Conservation (phyloP, 2,797 vertebrate genomes). For the Brachyrhaphis roseni region DNA sequence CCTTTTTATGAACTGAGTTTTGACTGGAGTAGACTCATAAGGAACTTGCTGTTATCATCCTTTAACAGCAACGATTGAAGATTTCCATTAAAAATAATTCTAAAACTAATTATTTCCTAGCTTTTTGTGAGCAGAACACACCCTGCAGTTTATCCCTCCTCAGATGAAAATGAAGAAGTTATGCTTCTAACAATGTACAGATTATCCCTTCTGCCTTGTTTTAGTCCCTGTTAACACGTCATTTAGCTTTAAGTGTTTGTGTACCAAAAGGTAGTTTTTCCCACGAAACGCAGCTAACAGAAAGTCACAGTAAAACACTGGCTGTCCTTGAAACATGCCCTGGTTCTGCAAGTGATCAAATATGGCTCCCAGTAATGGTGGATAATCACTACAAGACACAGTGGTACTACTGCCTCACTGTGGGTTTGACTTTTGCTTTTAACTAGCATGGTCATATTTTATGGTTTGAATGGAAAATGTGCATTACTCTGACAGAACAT, state of each 20-base stretch:
- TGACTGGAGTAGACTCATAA: not conserved
- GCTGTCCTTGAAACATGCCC: conserved; percentile 10
- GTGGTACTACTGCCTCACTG: not conserved
- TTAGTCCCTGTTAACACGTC: conserved; percentile 4
- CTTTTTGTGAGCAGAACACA: not conserved
- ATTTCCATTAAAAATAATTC: not conserved
- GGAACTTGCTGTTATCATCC: not conserved
- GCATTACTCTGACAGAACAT: not conserved
- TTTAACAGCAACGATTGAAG: not conserved
- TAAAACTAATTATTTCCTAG: not conserved
- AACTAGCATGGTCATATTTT: not conserved
- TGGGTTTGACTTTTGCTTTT: not conserved
- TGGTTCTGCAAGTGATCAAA: conserved; percentile 58
- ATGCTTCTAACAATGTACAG: not conserved
- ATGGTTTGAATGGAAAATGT: not conserved
- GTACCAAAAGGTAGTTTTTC: conserved; percentile 22
- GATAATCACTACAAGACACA: conserved; percentile 10
- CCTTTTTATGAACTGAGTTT: not conserved
- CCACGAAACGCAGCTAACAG: conserved; percentile 36
- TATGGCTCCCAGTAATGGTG: conserved; percentile 42
- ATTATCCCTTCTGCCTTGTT: not conserved
- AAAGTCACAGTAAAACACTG: conserved; percentile 5
- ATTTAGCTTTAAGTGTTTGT: conserved; percentile 31
- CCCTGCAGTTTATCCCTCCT: not conserved
- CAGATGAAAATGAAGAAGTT: not conserved